Conservation (phyloP, 2,797 vertebrate genomes). For the Ara ararauna region DNA sequence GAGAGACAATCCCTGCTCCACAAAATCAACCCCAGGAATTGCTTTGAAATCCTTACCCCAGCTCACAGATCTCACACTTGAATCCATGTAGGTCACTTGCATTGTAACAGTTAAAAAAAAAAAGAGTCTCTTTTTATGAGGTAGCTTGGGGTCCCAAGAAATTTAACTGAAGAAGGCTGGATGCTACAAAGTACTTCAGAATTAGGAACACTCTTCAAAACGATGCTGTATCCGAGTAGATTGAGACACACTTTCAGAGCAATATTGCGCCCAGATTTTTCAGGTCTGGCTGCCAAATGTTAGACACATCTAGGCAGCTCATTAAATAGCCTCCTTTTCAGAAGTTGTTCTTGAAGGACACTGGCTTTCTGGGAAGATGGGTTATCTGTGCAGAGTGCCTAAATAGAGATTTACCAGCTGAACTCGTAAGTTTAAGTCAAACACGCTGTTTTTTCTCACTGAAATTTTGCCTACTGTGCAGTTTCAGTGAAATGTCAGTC, state of each 20-base stretch:
- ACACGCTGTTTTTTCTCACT: not conserved
- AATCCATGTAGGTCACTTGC: not conserved
- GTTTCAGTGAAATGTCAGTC: not conserved
- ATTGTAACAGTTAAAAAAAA: not conserved
- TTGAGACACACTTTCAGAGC: not conserved
- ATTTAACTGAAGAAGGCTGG: not conserved
- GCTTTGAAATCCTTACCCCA: constrained; percentile 8
- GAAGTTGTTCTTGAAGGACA: not conserved
- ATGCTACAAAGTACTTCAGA: not conserved
- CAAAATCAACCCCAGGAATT: constrained; percentile 1
- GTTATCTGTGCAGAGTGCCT: not conserved
- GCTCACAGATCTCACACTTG: not conserved
- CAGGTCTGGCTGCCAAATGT: constrained; percentile 57
- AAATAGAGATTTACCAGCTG: not conserved
- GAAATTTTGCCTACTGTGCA: not conserved
- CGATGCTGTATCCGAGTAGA: not conserved
- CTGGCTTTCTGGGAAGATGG: not conserved
- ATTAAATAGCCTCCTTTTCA: not conserved
- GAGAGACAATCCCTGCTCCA: constrained; percentile 3
- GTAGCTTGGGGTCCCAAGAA: not conserved
- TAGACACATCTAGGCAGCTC: not conserved
- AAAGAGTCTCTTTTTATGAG: not conserved
- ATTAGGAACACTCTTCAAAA: not conserved
- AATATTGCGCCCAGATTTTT: not conserved
- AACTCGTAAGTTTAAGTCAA: not conserved